phyloP scores from a whole-genome alignment of 2,888 invertebrate genomes.

The Andrena minutula region DNA sequence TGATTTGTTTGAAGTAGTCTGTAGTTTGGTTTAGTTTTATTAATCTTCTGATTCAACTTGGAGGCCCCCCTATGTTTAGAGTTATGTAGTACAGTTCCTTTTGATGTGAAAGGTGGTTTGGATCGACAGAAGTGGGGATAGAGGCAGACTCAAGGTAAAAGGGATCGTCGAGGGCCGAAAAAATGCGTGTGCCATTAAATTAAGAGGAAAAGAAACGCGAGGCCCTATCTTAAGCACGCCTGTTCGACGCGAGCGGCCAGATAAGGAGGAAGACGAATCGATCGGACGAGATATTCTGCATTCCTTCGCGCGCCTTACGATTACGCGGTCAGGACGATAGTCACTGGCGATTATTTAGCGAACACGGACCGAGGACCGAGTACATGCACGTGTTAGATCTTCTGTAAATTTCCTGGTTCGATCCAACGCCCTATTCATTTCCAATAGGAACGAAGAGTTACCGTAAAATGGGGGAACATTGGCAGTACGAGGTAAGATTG shows the following conservation, averaged over 20 bases:
- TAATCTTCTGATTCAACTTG: too few species aligned
- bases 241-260: slow-evolving; percentile 51
- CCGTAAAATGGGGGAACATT: too few species aligned
- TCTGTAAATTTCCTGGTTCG: neutral
- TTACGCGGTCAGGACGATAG: slow-evolving; percentile 47
- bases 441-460: neutral
- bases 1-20: too few species aligned
- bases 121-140: neutral
- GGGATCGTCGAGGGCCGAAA: neutral
- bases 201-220: slow-evolving; percentile 15
- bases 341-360: neutral
- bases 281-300: slow-evolving; percentile 52
- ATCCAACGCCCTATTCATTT: neutral
- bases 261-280: slow-evolving; percentile 64
- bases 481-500: too few species aligned
- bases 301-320: slow-evolving; percentile 40
- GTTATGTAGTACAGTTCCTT: too few species aligned
- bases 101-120: too few species aligned
- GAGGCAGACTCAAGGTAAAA: too few species aligned
- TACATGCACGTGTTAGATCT: too few species aligned
- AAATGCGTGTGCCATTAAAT: neutral
- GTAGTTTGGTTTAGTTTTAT: too few species aligned
- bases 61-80: too few species aligned
- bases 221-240: slow-evolving; percentile 46
- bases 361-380: too few species aligned